Evolutionary conservation across 2,888 invertebrate species (phyloP).

Genomic region (Drosophila greeni): DNA sequence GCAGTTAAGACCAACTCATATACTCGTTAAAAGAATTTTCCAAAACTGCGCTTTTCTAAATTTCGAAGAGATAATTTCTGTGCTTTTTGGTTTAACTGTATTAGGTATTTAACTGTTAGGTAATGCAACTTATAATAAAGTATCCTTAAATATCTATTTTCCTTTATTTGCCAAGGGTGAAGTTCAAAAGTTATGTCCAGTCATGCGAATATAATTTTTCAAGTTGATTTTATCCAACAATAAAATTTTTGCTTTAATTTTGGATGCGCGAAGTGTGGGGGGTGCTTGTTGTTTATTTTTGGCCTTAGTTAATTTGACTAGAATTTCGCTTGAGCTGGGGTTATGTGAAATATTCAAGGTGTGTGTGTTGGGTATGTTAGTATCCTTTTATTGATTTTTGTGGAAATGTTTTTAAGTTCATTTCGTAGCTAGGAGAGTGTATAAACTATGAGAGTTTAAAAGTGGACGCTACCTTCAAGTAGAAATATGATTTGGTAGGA

Average conservation of each 20-base stretch:
- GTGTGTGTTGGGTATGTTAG: conserved; percentile 38
- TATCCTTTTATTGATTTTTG: conserved; percentile 55
- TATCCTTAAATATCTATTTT: background rate
- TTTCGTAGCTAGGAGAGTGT: conserved; percentile 35
- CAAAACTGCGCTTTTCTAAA: background rate
- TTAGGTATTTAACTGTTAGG: too few relatives aligned
- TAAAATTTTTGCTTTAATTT: conserved; percentile 39
- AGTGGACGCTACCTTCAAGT: background rate
- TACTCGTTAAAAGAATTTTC: background rate
- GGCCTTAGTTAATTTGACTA: conserved; percentile 57
- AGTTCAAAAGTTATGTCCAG: conserved; percentile 62
- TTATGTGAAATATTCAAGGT: background rate
- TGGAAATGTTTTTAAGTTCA: conserved; percentile 44
- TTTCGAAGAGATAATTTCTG: background rate
- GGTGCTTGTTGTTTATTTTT: conserved; percentile 31
- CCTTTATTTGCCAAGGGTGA: background rate
- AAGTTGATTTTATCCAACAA: conserved; percentile 63
- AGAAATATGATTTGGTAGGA: too few relatives aligned
- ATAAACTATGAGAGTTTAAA: background rate
- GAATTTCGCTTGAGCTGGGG: conserved; percentile 11
- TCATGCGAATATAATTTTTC: conserved; percentile 62
- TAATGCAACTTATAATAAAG: too few relatives aligned
- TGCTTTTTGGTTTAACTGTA: background rate
- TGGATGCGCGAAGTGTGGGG: conserved; percentile 3
- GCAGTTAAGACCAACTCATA: background rate